Conservation (phyloP, 2,113 vertebrate species). For the Mustelus asterias region DNA sequence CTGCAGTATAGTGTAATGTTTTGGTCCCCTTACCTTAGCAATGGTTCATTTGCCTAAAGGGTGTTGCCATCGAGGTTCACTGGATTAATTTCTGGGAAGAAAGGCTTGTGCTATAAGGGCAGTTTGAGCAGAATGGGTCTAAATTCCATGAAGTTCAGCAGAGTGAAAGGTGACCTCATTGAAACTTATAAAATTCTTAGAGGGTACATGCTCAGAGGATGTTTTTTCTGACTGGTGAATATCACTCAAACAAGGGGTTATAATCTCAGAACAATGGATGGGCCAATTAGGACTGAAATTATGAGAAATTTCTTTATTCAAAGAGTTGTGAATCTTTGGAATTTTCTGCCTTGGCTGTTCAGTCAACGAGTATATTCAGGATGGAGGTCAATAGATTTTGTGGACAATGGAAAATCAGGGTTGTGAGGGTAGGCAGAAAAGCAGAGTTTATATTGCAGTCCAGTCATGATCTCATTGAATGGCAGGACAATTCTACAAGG, state of each 20-base stretch:
- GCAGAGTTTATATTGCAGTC: not conserved
- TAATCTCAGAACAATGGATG: not conserved
- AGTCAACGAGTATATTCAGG: not conserved
- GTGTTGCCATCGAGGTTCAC: too few species aligned
- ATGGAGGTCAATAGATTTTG: not conserved
- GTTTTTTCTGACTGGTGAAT: not conserved
- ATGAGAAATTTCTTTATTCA: not conserved
- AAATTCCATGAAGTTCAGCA: too few species aligned
- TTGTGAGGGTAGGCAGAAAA: not conserved
- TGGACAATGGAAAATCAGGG: not conserved
- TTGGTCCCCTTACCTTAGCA: too few species aligned
- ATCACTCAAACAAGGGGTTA: not conserved
- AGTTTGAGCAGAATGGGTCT: too few species aligned
- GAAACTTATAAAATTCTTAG: too few species aligned
- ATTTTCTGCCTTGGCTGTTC: not conserved
- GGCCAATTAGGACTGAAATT: not conserved
- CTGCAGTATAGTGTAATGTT: too few species aligned
- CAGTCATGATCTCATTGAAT: not conserved
- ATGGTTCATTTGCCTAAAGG: too few species aligned
- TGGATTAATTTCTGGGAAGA: too few species aligned
- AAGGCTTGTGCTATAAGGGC: too few species aligned
- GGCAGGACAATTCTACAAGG: too few species aligned
- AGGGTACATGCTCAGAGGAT: not conserved
- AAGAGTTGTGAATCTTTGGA: not conserved
- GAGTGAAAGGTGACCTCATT: too few species aligned